Percentiles rank a stretch among this genome's conserved stretches.
phyloP scores from a whole-genome alignment of 2,888 invertebrate genomes.

The Drosophila greeni region DNA sequence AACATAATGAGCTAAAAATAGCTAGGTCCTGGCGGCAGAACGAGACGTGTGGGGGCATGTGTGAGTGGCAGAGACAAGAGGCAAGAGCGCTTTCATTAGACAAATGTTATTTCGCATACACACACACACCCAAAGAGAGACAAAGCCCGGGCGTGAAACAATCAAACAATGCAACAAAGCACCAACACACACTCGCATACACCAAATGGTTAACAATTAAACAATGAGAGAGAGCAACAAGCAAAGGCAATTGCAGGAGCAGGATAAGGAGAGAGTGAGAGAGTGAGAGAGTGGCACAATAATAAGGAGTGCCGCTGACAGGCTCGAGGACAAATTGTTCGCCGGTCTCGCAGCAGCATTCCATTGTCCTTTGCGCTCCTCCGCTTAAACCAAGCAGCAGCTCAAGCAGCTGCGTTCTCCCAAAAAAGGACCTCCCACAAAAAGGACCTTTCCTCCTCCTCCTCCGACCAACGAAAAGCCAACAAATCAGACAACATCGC shows the following conservation, averaged over 20 bases:
- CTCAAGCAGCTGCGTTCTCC: constrained; percentile 55
- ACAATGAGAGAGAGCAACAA: constrained; percentile 67
- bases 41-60: constrained; percentile 9
- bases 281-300: constrained; percentile 10
- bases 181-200: constrained; percentile 17
- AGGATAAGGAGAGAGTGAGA: neutral
- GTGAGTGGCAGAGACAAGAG: constrained; percentile 11
- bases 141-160: constrained; percentile 53
- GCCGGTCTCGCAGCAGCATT: constrained; percentile 48
- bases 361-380: constrained; percentile 22
- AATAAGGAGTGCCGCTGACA: constrained; percentile 42
- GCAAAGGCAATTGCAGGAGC: constrained; percentile 65
- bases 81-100: constrained; percentile 57
- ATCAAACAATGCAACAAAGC: constrained; percentile 59
- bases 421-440: neutral
- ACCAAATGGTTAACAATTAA: constrained; percentile 68
- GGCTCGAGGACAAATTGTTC: constrained; percentile 65
- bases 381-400: constrained; percentile 53
- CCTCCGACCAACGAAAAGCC: constrained; percentile 62
- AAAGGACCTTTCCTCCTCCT: constrained; percentile 23
- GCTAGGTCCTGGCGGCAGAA: constrained; percentile 32
- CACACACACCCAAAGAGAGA: constrained; percentile 23
- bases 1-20: constrained; percentile 65
- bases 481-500: constrained; percentile 69
- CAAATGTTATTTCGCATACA: constrained; percentile 63